Base-by-base conservation (phyloP, 1,140 invertebrate genomes). In the Calosoma granatense region DNA sequence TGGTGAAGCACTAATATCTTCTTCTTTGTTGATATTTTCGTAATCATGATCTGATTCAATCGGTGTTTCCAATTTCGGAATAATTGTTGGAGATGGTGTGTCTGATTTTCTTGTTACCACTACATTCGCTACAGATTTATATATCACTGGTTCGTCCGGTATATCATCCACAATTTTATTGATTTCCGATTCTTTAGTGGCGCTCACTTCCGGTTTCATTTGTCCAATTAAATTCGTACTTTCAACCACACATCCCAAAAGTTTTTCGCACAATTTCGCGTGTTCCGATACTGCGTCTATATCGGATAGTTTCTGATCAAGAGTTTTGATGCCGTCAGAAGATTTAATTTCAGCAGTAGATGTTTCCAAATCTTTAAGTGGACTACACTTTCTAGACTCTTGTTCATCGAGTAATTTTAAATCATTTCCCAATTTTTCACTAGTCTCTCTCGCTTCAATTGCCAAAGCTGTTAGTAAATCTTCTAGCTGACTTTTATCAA, bases 391-490 rank as follows among this genome's bases (percentile, higher is more conserved):
- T 17, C 41, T 47, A 17, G 41, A 47, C 15, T 47, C 9, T 47
- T 47, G 9, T 47, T 47, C 41, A 11, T 47, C 41, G 6, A 47
- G 41, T 4, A 47, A 17, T 17, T 47, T 47, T 43, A 76, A 67
- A 39, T 77, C 74, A 57, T 78, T 69, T n/a, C 72, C 75, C 41
- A 81, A 64, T 55, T 77, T 75, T 51, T 79, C 76, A 63, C 71
- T 79, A 43, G 75, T 76, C 65, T 80, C 76, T 60, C 67, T 65
- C 20, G 72, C 68, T 61, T 73, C 68, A 39, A 69, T 70, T 0
- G 66, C 67, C 36, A 66, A 57, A 6, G 65, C 61, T 26, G 64
- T 67, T 17, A 70, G 51, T 30, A 70, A 57, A 41, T 72, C 68
- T 22, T 70, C 67, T 19, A 70, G 63, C 64, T 9, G 63, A 64